Evolutionary conservation across 2,113 vertebrate genomes (phyloP), one percentile per base, ranked within the genome.

Genomic region (Cairina moschata): DNA sequence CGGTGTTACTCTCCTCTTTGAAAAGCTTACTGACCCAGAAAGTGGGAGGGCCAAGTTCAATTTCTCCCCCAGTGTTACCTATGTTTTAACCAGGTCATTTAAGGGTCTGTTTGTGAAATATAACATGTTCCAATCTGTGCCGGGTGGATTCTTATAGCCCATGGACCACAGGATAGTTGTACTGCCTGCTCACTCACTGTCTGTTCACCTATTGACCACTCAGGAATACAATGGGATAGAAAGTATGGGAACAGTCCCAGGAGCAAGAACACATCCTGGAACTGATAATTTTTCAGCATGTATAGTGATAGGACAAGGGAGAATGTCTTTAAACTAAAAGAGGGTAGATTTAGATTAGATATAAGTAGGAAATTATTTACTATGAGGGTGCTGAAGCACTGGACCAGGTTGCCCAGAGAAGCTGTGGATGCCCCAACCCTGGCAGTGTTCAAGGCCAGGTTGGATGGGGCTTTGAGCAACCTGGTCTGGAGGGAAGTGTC

Each of bases 31-130:
- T 58, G 29, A 10, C 54, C 17, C 29, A 58, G 36, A 69, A 66
- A 80, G 42, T 13, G 23, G 18, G 20, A 85, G 4, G 22, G 26
- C 11, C 67, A 66, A 54, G 32, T 66, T 76, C 34, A 31, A 0
- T 55, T 34, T 77, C n/a, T 62, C 9, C 36, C 25, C 5, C 25
- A 67, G 7, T 0, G 0, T 3, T 3, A 67, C 17, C 40, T 40
- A 4, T 29, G 22, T 65, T 72, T 68, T 52, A 80, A 74, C 50
- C 29, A 73, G 66, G 8, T 13, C 2, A 1, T 46, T 12, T 25
- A n/a, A 50, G 26, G 32, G 22, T 59, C 25, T 28, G 5, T 13
- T 34, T 29, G 26, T 42, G 26, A 34, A 66, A 90, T 62, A 65
- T 89, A 69, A 16, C n/a, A 42, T 46, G 14, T 21, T 59, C 17